Percentiles rank a stretch among this genome's conserved stretches.
Conservation (phyloP, 2,888 invertebrate species). For the Cloeon dipterum region DNA sequence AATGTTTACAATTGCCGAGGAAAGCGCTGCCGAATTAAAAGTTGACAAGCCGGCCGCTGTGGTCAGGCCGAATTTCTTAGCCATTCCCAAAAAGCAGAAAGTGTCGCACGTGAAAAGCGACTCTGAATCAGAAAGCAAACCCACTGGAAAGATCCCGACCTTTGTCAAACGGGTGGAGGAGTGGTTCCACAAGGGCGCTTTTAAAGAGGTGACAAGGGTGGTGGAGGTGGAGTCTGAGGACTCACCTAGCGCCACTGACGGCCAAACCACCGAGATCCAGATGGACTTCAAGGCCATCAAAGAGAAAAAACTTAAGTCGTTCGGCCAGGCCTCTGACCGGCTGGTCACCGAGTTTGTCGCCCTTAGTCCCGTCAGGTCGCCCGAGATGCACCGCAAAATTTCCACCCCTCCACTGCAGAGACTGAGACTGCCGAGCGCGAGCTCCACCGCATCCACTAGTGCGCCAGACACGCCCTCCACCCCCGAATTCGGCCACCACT, state of each 20-base stretch:
- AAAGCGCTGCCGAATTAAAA: no score
- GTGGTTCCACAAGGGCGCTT: neutral
- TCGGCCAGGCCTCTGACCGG: slow-evolving; percentile 5
- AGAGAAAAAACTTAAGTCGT: slow-evolving; percentile 5
- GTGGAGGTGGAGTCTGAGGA: neutral
- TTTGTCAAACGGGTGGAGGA: neutral
- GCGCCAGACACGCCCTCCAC: neutral
- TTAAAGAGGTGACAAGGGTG: slow-evolving; percentile 1
- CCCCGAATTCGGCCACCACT: neutral
- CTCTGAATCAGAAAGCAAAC: no score
- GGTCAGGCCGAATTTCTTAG: no score
- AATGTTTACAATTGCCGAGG: no score
- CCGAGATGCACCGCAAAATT: slow-evolving; percentile 3
- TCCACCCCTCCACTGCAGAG: neutral
- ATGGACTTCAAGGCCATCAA: neutral
- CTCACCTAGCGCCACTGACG: neutral
- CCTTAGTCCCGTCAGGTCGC: slow-evolving; percentile 4
- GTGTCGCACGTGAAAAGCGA: no score
- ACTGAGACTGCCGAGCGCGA: neutral
- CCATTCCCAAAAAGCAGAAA: no score
- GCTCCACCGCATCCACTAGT: neutral
- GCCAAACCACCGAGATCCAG: neutral
- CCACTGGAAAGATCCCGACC: neutral
- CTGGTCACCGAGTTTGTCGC: slow-evolving; percentile 5
- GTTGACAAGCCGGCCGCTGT: no score